Base-by-base conservation (phyloP, 2,113 vertebrate genomes). In the Mus spicilegus region DNA sequence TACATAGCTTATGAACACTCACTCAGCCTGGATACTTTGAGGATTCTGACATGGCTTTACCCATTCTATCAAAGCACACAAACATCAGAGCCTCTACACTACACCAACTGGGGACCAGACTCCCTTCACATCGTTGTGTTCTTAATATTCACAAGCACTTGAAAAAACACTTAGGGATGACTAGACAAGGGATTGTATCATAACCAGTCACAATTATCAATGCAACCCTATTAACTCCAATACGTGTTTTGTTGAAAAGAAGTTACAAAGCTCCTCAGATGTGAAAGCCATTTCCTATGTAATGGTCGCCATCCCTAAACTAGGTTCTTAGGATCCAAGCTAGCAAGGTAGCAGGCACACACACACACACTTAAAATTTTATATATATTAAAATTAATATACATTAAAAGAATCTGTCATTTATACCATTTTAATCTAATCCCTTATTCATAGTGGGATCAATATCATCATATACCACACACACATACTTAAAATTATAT, bases 211-310 rank as follows among this genome's bases (percentile, higher is more conserved):
- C 9, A 39, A 87, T 95, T 78, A 91, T 75, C 86, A 93, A 49
- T 26, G 86, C 65, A 86, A n/a, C n/a, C 76, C 28, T 92, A 1
- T 5, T 89, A 95, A 94, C 51, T 95, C 75, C 91, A 92, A 42
- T 17, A 39, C 63, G 82, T 95, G 56, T 69, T 96, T 78, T 2
- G 85, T 92, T 90, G 93, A 88, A 63, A 67, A 78, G 78, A 90
- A 97, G 96, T 67, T 86, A 96, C 92, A 96, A 97, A 98, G 72
- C 90, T 36, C 78, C 30, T 96, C 76, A 91, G 13, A 33, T 90
- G 30, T 95, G 81, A 87, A 91, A 93, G 22, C 56, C 67, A 33
- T 97, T 97, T 93, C 33, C 36, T n/a, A 67, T 90, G 92, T 72
- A 54, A 24, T 69, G 91, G 92, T 90, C 95, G 36, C 24, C 8